Base-by-base conservation (phyloP, 1,140 invertebrate genomes). In the Babylonia areolata region DNA sequence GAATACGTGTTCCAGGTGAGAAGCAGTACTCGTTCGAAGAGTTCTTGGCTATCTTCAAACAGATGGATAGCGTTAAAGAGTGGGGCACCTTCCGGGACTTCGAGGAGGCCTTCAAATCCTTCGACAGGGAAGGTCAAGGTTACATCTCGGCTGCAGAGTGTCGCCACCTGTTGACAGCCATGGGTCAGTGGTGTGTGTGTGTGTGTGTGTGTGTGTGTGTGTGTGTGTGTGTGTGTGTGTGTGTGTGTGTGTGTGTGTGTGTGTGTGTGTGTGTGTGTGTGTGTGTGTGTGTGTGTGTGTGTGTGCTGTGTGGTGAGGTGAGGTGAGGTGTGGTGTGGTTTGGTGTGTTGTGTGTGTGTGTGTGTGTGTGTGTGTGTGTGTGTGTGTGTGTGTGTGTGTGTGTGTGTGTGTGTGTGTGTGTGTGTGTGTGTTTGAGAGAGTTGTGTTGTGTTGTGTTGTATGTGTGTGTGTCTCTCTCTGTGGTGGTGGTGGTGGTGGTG, bases 101-200 rank as follows among this genome's bases (percentile, higher is more conserved):
- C 96, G 96, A 99, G 93, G 99, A 99, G 95, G 99, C 98, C 95
- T 96, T 99, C 95, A 99, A 99, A 95, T 96, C 99, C 90, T 99
- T 99, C 96, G 99, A 99, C 96, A 99, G 99, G 95, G 96, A 96
- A 94, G 99, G 99, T 94, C 98, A 99, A 92, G 99, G 99, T 90
- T 97, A 96, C 91, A 99, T 99, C 97, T 96, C 99, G 92, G 96
- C 96, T 91, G 99, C 98, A 95, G 99, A 99, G 96, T 96, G 99
- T 93, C 96, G 97, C 92, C 98, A 99, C 96, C 98, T 98, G 90
- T 96, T 99, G 85, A 95, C 99, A 88, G 96, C 98, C 87, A 96
- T 99, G 94, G 99, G 98, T 98, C 94, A 96, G 95, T 17, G 9
- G 12, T 64, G 2, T 64, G 17, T 64, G 9, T 23, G 17, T 64